phyloP scores from a whole-genome alignment of 92 coral and sea anemone genomes.

The Pocillopora grandis region DNA sequence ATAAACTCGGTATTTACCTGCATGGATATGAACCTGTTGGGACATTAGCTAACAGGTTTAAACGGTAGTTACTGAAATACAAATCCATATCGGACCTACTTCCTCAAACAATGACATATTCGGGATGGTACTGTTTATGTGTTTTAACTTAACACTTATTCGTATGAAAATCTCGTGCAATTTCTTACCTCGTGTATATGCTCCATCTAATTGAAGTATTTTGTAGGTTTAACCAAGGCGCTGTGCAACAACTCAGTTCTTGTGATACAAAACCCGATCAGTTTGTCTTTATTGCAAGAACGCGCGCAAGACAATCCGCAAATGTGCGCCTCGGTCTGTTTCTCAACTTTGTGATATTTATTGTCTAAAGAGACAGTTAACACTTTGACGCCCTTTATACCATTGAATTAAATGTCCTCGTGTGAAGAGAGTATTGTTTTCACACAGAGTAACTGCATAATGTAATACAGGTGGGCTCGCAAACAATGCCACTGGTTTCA shows the following conservation, averaged over 20 bases:
- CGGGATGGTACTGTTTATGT: background rate
- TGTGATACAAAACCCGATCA: background rate
- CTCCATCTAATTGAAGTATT: slow-evolving; percentile 2
- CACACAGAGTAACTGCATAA: slow-evolving; percentile 2
- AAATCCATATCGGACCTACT: too few relatives aligned
- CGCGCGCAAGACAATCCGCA: background rate
- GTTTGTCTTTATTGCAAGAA: background rate
- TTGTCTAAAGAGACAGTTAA: slow-evolving; percentile 26
- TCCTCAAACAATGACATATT: too few relatives aligned
- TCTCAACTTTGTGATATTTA: background rate
- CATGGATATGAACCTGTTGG: background rate
- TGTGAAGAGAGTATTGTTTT: slow-evolving; percentile 23
- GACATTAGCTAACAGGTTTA: too few relatives aligned
- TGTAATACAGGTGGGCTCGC: background rate
- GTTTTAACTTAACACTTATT: background rate
- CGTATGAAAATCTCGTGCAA: background rate
- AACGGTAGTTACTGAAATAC: too few relatives aligned
- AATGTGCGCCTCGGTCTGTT: background rate
- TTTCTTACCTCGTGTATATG: background rate
- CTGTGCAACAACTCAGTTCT: background rate
- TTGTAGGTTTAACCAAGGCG: background rate
- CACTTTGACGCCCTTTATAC: slow-evolving; percentile 26
- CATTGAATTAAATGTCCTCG: slow-evolving; percentile 9
- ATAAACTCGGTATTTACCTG: background rate
- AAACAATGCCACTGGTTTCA: background rate